Evolutionary conservation across 2,113 vertebrate genomes (phyloP), one percentile per base, ranked within the genome.

Genomic region (Pterophyllum scalare): DNA sequence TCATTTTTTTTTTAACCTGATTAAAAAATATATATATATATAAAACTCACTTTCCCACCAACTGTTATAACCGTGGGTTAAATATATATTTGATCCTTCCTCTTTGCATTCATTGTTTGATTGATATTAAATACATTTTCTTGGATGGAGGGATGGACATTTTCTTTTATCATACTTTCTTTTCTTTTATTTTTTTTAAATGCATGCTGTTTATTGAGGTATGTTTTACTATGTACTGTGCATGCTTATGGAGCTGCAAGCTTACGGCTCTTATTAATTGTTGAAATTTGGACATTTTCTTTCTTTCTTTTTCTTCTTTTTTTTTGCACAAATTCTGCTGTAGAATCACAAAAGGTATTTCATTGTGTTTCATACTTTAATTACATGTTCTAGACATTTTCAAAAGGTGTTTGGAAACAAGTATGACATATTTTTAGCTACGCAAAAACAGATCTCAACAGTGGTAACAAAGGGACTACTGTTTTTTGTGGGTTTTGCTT

Each of bases 141-240:
- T 38, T 38, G 35, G 8, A 38, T 38, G 35, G 35, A 38, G 35
- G 35, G 9, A 38, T 38, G 85, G 52, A 7, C 60, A 22, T 78
- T 77, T 54, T 75, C 76, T 81, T 43, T 14, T 57, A 65, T 75
- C 5, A 9, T 60, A 8, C 8, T 52, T 81, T 80, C 2, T 31
- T 4, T 81, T 81, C 2, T 31, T 4, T 57, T 65, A 35, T 31
- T 46, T 84, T 84, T 81, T 19, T 33, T 60, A 81, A 81, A 64
- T 88, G 87, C 92, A 91, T 92, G 89, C 74, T 83, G 33, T 78
- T 88, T 78, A 31, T 90, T 87, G 20, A 81, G 38, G 77, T 91
- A 28, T 86, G 77, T 79, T 78, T 82, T 40, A 49, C 62, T 19
- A 20, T 88, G 54, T 90, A 88, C 77, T 84, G 60, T 86, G 75